Evolutionary conservation across 2,888 invertebrate genomes (phyloP).

Genomic region (Polydrusus tereticollis): DNA sequence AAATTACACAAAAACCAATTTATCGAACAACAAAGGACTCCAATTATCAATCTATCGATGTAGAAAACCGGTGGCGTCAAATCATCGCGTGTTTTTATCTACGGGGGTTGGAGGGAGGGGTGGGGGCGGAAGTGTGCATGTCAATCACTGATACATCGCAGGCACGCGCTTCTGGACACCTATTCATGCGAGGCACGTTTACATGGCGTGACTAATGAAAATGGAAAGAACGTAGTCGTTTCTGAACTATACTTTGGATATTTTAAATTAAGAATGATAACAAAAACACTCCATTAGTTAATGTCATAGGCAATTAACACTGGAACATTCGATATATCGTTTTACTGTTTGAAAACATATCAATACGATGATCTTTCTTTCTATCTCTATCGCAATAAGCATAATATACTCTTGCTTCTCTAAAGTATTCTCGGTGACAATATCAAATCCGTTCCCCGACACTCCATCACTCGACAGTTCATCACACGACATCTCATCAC

Average conservation of each 20-base stretch:
- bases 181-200: slow-evolving; percentile 24
- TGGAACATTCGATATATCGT: too few relatives aligned
- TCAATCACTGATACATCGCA: slow-evolving; percentile 47
- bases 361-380: too few relatives aligned
- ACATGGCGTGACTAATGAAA: slow-evolving; percentile 5
- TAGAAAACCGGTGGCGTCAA: slow-evolving; percentile 47
- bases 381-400: too few relatives aligned
- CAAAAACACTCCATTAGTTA: too few relatives aligned
- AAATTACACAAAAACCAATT: slow-evolving; percentile 14
- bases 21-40: slow-evolving; percentile 26
- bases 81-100: slow-evolving; percentile 48
- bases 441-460: too few relatives aligned
- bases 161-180: slow-evolving; percentile 46
- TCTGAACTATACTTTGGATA: background rate
- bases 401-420: too few relatives aligned
- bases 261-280: too few relatives aligned
- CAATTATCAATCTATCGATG: slow-evolving; percentile 47
- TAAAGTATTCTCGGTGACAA: too few relatives aligned
- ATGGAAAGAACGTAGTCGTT: background rate
- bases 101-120: slow-evolving; percentile 10
- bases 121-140: slow-evolving; percentile 39
- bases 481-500: too few relatives aligned
- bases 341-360: too few relatives aligned
- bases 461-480: too few relatives aligned
- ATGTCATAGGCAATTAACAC: too few relatives aligned